Conservation (phyloP, 2,113 vertebrate genomes). For the Ibidorhyncha struthersii region DNA sequence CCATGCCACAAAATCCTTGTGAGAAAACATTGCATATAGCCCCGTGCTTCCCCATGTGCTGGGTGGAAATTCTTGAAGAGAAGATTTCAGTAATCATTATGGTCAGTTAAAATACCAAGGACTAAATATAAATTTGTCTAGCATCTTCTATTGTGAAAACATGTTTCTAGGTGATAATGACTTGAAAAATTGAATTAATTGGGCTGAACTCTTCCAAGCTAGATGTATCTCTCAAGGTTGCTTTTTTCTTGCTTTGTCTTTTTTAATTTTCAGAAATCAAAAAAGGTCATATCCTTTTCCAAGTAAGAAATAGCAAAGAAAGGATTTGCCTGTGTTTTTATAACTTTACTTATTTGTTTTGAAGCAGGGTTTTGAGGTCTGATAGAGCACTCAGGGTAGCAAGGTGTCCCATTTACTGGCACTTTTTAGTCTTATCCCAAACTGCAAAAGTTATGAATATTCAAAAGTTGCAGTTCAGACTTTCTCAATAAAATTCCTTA, state of each 20-base stretch:
- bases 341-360: not conserved
- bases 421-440: not conserved
- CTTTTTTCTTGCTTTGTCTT: not conserved
- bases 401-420: not conserved
- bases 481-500: not conserved
- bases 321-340: not conserved
- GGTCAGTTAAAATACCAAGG: not conserved
- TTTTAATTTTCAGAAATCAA: not conserved
- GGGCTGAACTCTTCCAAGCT: not conserved
- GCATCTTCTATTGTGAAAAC: not conserved
- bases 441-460: not conserved
- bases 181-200: not conserved
- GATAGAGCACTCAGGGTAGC: not conserved
- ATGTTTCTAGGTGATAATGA: not conserved
- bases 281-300: not conserved
- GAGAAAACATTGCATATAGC: not conserved
- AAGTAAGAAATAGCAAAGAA: not conserved
- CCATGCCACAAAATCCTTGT: not conserved
- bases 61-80: not conserved
- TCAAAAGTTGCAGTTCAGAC: not conserved
- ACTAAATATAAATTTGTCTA: not conserved
- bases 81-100: not conserved
- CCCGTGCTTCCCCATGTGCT: not conserved
- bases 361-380: not conserved
- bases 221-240: not conserved